These are phyloP conservation scores for Acleris holmiana DNA, from an alignment of 2,888 invertebrate species.

Conservation along the genomic window DNA sequence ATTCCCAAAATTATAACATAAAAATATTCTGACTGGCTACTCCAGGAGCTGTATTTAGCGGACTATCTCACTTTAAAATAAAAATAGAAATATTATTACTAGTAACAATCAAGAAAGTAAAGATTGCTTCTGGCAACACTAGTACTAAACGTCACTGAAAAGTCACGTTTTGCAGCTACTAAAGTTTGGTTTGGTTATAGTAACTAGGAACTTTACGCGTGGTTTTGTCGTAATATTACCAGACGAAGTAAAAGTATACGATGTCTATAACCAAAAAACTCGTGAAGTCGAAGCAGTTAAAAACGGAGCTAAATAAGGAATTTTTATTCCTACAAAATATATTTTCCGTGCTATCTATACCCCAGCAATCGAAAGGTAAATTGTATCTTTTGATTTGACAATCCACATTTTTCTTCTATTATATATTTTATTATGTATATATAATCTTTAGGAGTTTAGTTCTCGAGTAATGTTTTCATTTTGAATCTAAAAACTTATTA, in stretches of 20 bases:
- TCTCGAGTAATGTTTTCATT: too few species aligned
- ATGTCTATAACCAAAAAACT: constrained; percentile 54
- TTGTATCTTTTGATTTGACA: too few species aligned
- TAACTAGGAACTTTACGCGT: not conserved
- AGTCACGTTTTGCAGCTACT: constrained; percentile 2
- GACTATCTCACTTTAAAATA: not conserved
- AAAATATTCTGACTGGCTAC: not conserved
- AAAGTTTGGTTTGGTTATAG: not conserved
- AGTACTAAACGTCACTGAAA: not conserved
- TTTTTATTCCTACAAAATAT: constrained; percentile 84
- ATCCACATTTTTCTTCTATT: too few species aligned
- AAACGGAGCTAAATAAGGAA: constrained; percentile 76
- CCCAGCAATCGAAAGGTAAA: constrained; percentile 73
- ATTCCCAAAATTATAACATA: not conserved
- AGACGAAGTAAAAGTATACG: constrained; percentile 22
- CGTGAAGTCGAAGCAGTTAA: constrained; percentile 63
- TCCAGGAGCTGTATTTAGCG: not conserved
- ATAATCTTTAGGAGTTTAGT: too few species aligned
- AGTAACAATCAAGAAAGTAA: too few species aligned
- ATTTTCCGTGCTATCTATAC: constrained; percentile 83
- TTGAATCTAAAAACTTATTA: too few species aligned
- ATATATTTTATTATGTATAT: too few species aligned
- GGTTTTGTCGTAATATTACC: constrained; percentile 5
- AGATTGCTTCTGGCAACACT: too few species aligned
- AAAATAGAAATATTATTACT: too few species aligned